Conservation (phyloP, 1,140 invertebrate genomes). For the Holotrichia oblita region DNA sequence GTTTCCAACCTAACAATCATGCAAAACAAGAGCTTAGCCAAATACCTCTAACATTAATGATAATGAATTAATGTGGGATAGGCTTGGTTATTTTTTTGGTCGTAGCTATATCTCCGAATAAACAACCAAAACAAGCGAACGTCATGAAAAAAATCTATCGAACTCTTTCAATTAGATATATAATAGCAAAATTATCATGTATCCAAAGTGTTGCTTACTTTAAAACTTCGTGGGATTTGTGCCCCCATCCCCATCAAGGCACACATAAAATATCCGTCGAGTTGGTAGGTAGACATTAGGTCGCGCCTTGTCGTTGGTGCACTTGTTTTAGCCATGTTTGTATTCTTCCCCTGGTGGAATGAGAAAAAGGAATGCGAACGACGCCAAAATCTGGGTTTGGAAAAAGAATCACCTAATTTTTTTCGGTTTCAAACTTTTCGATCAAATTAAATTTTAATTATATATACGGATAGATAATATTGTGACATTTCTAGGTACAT, state of each 20-base stretch:
- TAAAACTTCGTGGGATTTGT: conserved; percentile 18
- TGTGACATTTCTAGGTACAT: conserved; percentile 38
- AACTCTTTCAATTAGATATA: conserved; percentile 22
- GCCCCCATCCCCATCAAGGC: conserved; percentile 20
- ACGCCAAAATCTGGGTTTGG: conserved; percentile 34
- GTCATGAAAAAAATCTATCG: conserved; percentile 23
- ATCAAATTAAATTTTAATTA: background rate
- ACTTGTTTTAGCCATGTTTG: conserved; percentile 29
- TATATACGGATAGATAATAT: background rate
- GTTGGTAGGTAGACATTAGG: conserved; percentile 1
- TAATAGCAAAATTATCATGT: conserved; percentile 27
- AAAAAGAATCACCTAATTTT: conserved; percentile 37
- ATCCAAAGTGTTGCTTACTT: conserved; percentile 34
- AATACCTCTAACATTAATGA: background rate
- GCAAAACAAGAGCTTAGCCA: conserved; percentile 2
- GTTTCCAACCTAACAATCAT: conserved; percentile 19
- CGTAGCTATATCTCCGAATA: conserved; percentile 22
- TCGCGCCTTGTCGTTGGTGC: conserved; percentile 16
- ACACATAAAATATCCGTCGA: conserved; percentile 10
- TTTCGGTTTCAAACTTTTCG: background rate
- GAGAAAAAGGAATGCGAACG: conserved; percentile 17
- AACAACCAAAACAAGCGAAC: conserved; percentile 15
- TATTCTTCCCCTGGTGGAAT: conserved; percentile 34
- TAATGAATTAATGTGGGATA: conserved; percentile 7
- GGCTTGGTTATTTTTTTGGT: conserved; percentile 24